phyloP scores from a whole-genome alignment of 2,797 vertebrate species.

The Synanceia verrucosa region DNA sequence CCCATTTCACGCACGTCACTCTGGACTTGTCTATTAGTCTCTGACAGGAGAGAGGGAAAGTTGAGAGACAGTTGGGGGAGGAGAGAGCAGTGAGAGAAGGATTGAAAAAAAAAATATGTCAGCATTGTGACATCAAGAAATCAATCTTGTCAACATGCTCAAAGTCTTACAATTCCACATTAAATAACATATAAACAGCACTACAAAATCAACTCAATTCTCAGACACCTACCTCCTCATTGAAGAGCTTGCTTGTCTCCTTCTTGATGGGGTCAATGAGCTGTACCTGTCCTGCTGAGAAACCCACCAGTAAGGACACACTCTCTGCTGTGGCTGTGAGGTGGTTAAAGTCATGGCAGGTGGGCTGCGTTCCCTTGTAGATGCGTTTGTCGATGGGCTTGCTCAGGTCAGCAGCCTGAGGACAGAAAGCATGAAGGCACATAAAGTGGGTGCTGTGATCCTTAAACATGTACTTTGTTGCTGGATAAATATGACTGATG shows the following conservation, averaged over 20 bases:
- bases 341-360: conserved; percentile 99
- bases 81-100: conserved; percentile 60
- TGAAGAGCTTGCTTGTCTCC: conserved; percentile 99
- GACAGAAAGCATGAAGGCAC: conserved; percentile 3
- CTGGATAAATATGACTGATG: neutral
- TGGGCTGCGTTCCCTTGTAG: conserved; percentile 99
- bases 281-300: conserved; percentile 98
- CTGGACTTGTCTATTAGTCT: conserved; percentile 99
- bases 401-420: conserved; percentile 96
- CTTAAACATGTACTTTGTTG: conserved; percentile 3
- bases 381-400: conserved; percentile 99
- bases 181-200: neutral
- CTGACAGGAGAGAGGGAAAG: conserved; percentile 68
- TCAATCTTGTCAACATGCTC: neutral
- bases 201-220: neutral
- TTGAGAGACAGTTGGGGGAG: conserved; percentile 60
- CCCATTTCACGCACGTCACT: conserved; percentile 98
- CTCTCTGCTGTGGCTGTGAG: conserved; percentile 97
- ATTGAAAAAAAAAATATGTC: conserved; percentile 25
- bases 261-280: conserved; percentile 99
- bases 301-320: conserved; percentile 96
- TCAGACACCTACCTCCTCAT: conserved; percentile 92
- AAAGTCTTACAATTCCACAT: neutral
- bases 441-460: neutral
- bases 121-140: conserved; percentile 24